phyloP scores from a whole-genome alignment of 2,888 invertebrate species.

The Hirtodrosophila alboralis region DNA sequence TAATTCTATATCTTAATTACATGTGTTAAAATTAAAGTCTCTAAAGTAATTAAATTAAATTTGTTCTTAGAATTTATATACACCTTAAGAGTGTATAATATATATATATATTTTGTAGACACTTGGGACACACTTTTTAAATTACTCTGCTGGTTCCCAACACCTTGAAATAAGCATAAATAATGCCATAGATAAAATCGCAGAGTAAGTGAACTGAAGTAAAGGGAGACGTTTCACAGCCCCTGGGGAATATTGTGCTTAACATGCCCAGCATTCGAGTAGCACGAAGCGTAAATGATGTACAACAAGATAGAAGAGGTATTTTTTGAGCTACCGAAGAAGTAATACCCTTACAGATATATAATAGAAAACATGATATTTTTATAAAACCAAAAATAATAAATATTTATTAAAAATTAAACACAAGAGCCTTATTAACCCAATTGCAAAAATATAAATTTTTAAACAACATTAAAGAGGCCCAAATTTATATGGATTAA shows the following conservation, averaged over 20 bases:
- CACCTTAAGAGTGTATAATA: conserved; percentile 29
- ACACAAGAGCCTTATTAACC: too few relatives aligned
- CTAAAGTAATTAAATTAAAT: too few relatives aligned
- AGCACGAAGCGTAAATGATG: conserved; percentile 62
- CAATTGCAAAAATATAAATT: too few relatives aligned
- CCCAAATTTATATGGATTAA: too few relatives aligned
- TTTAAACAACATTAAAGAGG: too few relatives aligned
- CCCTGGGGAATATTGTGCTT: conserved; percentile 23
- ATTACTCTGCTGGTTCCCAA: conserved; percentile 31
- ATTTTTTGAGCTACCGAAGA: too few relatives aligned
- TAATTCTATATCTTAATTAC: too few relatives aligned
- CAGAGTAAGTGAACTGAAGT: background rate
- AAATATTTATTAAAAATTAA: too few relatives aligned
- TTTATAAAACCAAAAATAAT: too few relatives aligned
- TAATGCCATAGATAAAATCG: conserved; percentile 50
- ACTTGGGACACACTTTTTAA: conserved; percentile 58
- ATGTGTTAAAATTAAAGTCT: too few relatives aligned
- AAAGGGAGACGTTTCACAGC: background rate
- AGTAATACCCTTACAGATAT: too few relatives aligned
- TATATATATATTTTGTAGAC: conserved; percentile 27
- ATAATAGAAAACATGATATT: too few relatives aligned
- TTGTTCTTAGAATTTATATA: conserved; percentile 23
- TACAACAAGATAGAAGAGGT: conserved; percentile 44
- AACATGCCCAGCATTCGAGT: conserved; percentile 46
- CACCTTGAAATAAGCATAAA: conserved; percentile 63